These are phyloP conservation scores for Tetrax tetrax DNA, from an alignment of 2,113 vertebrate genomes.

Conservation along the genomic window DNA sequence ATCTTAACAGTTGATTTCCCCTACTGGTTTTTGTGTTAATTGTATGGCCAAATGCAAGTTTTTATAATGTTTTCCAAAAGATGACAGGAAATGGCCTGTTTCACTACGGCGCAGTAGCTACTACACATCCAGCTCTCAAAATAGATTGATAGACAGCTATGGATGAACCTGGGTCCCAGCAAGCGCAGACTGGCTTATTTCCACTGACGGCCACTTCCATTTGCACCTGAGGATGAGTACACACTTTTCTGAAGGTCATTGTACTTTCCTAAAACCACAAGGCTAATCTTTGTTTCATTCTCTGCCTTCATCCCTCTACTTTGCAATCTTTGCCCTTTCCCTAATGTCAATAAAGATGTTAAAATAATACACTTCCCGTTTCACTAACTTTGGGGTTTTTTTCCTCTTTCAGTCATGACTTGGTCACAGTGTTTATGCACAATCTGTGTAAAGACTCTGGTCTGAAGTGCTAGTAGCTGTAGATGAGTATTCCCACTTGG, in stretches of 20 bases:
- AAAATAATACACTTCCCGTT: neutral
- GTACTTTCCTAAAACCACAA: neutral
- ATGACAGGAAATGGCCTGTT: neutral
- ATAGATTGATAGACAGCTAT: neutral
- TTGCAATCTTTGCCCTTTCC: neutral
- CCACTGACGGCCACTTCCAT: neutral
- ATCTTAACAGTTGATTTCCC: neutral
- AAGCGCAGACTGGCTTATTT: neutral
- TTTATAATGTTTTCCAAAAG: slow-evolving; percentile 26
- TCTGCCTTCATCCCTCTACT: neutral
- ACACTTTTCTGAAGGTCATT: neutral
- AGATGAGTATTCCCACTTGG: neutral
- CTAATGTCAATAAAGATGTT: neutral
- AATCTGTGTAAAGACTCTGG: neutral
- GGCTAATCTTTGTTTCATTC: neutral
- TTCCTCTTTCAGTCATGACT: neutral
- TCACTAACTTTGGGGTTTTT: neutral
- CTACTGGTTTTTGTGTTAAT: neutral
- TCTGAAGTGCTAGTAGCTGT: neutral
- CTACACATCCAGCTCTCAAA: neutral
- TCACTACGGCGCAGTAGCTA: neutral
- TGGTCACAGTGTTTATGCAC: neutral
- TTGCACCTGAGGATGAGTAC: neutral
- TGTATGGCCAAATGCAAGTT: neutral
- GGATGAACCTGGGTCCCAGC: neutral